phyloP scores from a whole-genome alignment of 30 jellyfish, hydroid and myxozoan genomes.

The Aurelia aurita region DNA sequence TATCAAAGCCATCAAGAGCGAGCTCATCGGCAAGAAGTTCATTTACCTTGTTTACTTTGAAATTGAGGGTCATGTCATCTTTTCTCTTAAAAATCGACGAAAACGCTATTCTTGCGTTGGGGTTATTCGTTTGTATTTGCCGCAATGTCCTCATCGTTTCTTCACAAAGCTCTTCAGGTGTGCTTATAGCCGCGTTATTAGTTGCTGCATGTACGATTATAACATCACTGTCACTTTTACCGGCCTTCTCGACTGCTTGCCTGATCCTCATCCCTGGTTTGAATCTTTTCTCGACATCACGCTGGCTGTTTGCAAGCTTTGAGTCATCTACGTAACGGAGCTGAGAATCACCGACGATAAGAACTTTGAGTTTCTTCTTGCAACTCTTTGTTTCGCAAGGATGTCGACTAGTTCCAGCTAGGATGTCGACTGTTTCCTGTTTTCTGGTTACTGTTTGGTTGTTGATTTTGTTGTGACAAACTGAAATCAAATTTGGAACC shows the following conservation, averaged over 20 bases:
- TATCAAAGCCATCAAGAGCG: constrained; percentile 1
- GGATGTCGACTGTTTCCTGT: too few species aligned
- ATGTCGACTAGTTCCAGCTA: background rate
- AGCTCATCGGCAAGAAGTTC: background rate
- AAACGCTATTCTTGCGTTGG: background rate
- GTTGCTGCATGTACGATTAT: constrained; percentile 8
- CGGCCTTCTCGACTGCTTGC: background rate
- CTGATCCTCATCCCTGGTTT: constrained; percentile 1
- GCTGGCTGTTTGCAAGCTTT: background rate
- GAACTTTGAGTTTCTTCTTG: constrained; percentile 14
- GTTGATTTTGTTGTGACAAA: too few species aligned
- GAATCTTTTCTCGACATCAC: background rate
- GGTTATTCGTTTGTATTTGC: constrained; percentile 2
- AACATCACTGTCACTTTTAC: constrained; percentile 4
- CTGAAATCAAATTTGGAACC: too few species aligned
- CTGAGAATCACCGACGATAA: constrained; percentile 12
- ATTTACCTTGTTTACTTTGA: background rate
- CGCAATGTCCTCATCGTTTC: background rate
- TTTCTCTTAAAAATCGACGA: constrained; percentile 2
- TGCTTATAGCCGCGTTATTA: background rate
- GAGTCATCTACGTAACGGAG: background rate
- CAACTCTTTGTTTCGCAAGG: background rate
- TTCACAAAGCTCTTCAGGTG: constrained; percentile 6
- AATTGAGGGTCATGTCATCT: constrained; percentile 4
- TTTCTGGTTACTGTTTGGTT: too few species aligned